Base-by-base conservation (phyloP, 1,140 invertebrate genomes). In the Macrobrachium rosenbergii region DNA sequence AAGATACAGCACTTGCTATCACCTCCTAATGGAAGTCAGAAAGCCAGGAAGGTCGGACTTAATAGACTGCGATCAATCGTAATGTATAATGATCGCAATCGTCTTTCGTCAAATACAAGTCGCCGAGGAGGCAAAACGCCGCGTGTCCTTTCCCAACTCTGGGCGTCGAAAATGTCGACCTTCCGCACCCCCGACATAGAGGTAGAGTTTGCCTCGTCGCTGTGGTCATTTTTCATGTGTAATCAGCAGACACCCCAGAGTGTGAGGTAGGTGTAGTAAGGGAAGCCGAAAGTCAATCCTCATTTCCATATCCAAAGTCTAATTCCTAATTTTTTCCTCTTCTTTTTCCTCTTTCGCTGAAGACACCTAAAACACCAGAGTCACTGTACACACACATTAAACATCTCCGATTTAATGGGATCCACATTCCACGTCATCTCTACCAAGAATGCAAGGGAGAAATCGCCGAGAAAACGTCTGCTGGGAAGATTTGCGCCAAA, bases 261-360 rank as follows among this genome's bases (percentile, higher is more conserved):
- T 76, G 84, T 76, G 84, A 87, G 84, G 75, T 58, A 87, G 75
- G 84, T 82, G 67, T 37, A 64, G 84, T 87, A 82, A 52, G 84
- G 59, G 78, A 87, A 75, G 84, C 78, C 78, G 78, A 81, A 62
- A 81, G 84, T 82, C 78, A 62, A 76, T 60, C 28, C 77, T 63
- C 21, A 82, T 87, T 81, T 81, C 78, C 84, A 87, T 87, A 82
- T 37, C 19, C 45, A 79, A 87, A 19, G 75, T 43, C 69, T 52
- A 76, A 60, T 59, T n/a, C 58, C 45, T 59, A 43, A 28, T 52
- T 83, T 83, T 67, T 76, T 83, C 52, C 7, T 52, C 52, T 52
- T 8, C 12, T 52, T 52, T 52, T 37, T 52, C 12, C 52, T 52
- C 52, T 52, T 12, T 52, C 52, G 8, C 52, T 52, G 52, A 52